phyloP scores from a whole-genome alignment of 2,113 vertebrate genomes.

The Neogobius melanostomus region DNA sequence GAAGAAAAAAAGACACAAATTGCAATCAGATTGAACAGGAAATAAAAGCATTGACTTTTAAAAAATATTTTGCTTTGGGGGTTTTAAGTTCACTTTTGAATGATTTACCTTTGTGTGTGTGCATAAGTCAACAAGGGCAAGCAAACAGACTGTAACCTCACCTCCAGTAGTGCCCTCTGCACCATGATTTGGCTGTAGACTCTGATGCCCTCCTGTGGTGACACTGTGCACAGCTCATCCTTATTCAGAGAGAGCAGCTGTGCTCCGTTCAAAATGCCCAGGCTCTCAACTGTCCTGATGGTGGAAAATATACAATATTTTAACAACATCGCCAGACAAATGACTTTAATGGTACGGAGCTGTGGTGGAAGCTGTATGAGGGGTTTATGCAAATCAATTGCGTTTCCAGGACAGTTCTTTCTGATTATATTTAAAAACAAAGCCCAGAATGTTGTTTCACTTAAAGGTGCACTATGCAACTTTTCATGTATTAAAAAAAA shows the following conservation, averaged over 20 bases:
- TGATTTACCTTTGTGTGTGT: conserved; percentile 13
- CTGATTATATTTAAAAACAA: too few relatives aligned
- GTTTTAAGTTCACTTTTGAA: background rate
- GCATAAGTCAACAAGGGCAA: conserved; percentile 47
- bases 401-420: too few relatives aligned
- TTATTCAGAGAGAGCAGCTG: conserved; percentile 78
- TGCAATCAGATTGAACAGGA: background rate
- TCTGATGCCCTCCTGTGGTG: conserved; percentile 68
- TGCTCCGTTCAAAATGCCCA: conserved; percentile 71
- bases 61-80: too few relatives aligned
- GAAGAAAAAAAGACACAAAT: background rate
- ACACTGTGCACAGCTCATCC: conserved; percentile 67
- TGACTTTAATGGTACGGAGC: too few relatives aligned
- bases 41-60: background rate
- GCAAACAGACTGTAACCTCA: conserved; percentile 56
- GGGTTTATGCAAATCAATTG: too few relatives aligned
- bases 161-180: conserved; percentile 81
- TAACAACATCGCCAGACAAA: too few relatives aligned
- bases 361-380: too few relatives aligned
- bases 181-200: conserved; percentile 84
- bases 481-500: too few relatives aligned
- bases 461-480: too few relatives aligned
- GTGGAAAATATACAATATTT: background rate
- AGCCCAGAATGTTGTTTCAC: too few relatives aligned
- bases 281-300: conserved; percentile 64